phyloP scores from a whole-genome alignment of 2,797 vertebrate genomes.

The Pangasius djambal region DNA sequence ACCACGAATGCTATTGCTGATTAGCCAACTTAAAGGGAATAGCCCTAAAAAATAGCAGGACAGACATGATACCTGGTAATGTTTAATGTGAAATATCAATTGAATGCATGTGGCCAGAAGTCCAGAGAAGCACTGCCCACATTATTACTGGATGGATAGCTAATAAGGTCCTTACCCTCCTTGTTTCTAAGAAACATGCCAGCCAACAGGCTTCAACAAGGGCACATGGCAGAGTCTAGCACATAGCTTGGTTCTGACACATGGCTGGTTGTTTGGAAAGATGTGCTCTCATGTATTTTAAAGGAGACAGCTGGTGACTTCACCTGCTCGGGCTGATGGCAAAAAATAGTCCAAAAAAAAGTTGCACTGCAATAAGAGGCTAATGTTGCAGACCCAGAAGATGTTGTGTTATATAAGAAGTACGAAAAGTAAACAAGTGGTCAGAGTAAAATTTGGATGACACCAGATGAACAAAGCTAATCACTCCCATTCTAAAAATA shows the following conservation, averaged over 20 bases:
- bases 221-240: constrained; percentile 15
- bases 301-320: constrained; percentile 19
- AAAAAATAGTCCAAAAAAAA: constrained; percentile 23
- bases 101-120: background rate
- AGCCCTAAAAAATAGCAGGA: background rate
- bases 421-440: constrained; percentile 6
- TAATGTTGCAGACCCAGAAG: constrained; percentile 4
- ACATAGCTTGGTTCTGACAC: constrained; percentile 9
- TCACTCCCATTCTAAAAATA: constrained; percentile 45
- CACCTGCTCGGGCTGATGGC: background rate
- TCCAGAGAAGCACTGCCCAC: background rate
- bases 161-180: constrained; percentile 25
- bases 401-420: constrained; percentile 12
- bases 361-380: background rate
- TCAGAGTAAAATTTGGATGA: constrained; percentile 18
- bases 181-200: constrained; percentile 3
- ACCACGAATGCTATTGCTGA: background rate
- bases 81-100: background rate
- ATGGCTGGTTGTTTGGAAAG: constrained; percentile 14
- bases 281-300: constrained; percentile 15
- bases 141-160: background rate
- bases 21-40: background rate
- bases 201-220: background rate
- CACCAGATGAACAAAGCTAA: constrained; percentile 22
- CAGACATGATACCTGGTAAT: too few relatives aligned